phyloP scores from a whole-genome alignment of 53 echinoderm and acorn worm genomes.

The Astropecten irregularis region DNA sequence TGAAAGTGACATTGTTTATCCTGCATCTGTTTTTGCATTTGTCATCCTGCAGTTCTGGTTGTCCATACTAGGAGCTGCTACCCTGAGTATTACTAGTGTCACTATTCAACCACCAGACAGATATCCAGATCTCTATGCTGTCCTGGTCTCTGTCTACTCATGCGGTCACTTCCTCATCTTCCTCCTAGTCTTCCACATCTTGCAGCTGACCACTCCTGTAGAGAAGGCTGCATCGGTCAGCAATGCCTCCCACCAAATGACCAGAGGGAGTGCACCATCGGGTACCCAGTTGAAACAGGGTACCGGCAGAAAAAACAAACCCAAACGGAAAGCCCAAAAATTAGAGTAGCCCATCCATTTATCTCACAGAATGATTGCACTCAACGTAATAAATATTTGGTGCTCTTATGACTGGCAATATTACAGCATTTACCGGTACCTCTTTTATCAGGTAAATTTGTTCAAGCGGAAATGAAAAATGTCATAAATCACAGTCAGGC shows the following conservation, averaged over 20 bases:
- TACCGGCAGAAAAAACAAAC: slow-evolving; percentile 37
- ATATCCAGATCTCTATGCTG: slow-evolving; percentile 89
- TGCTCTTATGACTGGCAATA: no score
- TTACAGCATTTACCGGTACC: no score
- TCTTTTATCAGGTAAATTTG: no score
- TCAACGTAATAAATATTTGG: no score
- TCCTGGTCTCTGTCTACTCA: slow-evolving; percentile 79
- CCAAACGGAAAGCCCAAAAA: slow-evolving; percentile 30
- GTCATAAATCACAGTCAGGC: no score
- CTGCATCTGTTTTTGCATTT: no score
- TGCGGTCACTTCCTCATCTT: slow-evolving; percentile 89
- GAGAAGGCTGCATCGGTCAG: neutral
- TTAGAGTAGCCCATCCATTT: slow-evolving; percentile 19
- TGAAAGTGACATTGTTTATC: no score
- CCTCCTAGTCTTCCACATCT: slow-evolving; percentile 64
- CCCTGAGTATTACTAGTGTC: slow-evolving; percentile 61
- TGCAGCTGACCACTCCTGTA: slow-evolving; percentile 57
- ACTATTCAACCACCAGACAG: slow-evolving; percentile 61
- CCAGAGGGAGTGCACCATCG: neutral
- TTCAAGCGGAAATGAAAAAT: no score
- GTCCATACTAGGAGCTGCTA: slow-evolving; percentile 68
- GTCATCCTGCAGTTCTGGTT: slow-evolving; percentile 68
- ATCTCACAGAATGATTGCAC: no score
- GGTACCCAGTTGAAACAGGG: slow-evolving; percentile 2
- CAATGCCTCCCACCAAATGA: neutral